Evolutionary conservation across 2,888 invertebrate species (phyloP).

Genomic region (Drosophila silvestris): DNA sequence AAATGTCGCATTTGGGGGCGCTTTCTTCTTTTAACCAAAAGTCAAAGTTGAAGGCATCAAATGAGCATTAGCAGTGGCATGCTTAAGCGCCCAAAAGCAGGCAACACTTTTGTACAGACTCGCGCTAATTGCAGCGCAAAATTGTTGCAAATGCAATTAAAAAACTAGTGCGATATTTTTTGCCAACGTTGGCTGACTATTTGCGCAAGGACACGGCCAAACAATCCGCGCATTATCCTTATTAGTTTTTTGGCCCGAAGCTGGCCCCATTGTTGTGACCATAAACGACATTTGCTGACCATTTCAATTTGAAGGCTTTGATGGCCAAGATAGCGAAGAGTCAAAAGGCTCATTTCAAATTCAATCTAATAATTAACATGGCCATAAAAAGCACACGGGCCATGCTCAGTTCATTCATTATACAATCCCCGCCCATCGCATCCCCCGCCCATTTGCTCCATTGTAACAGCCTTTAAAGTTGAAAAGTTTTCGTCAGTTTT

Average conservation of each 20-base stretch:
- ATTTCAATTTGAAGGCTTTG: slow-evolving; percentile 35
- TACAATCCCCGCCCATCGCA: slow-evolving; percentile 27
- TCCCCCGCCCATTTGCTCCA: neutral
- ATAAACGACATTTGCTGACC: slow-evolving; percentile 54
- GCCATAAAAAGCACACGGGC: slow-evolving; percentile 72
- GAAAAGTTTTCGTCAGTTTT: slow-evolving; percentile 55
- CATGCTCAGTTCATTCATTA: slow-evolving; percentile 71
- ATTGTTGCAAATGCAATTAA: slow-evolving; percentile 72
- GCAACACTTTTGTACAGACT: slow-evolving; percentile 37
- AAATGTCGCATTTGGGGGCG: slow-evolving; percentile 28
- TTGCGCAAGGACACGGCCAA: slow-evolving; percentile 29
- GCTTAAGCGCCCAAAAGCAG: slow-evolving; percentile 1
- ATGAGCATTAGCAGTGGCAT: slow-evolving; percentile 6
- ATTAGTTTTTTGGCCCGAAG: slow-evolving; percentile 47
- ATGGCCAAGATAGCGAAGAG: slow-evolving; percentile 10
- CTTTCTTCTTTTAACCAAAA: slow-evolving; percentile 16
- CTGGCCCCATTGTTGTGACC: slow-evolving; percentile 37
- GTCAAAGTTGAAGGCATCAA: slow-evolving; percentile 33
- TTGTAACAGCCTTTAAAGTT: slow-evolving; percentile 64
- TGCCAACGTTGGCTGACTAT: slow-evolving; percentile 2
- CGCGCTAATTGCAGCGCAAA: slow-evolving; percentile 59
- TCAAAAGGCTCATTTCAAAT: slow-evolving; percentile 66
- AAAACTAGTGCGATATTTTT: slow-evolving; percentile 32
- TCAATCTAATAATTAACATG: slow-evolving; percentile 80
- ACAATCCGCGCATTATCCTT: slow-evolving; percentile 58